Evolutionary conservation across 1,140 invertebrate genomes (phyloP).

Genomic region (Drosophila subpulchrella): DNA sequence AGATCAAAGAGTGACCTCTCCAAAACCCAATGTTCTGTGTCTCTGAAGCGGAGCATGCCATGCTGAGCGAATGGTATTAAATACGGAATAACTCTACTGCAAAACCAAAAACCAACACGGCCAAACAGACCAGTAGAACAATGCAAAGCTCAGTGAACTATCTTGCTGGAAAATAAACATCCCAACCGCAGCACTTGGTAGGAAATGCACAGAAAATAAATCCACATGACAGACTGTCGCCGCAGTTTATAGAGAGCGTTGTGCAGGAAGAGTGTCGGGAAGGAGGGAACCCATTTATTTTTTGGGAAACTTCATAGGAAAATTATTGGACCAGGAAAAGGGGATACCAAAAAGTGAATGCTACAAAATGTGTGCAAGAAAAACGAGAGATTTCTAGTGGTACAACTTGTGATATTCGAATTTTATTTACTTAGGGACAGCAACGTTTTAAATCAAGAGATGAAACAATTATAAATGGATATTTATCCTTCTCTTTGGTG

Average conservation of each 20-base stretch:
- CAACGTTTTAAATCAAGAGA: no score
- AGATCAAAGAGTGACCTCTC: neutral
- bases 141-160: constrained; percentile 17
- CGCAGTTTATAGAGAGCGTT: constrained; percentile 38
- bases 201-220: constrained; percentile 47
- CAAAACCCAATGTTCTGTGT: constrained; percentile 56
- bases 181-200: constrained; percentile 30
- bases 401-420: no score
- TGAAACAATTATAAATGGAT: no score
- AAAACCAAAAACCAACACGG: constrained; percentile 1
- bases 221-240: constrained; percentile 33
- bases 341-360: neutral
- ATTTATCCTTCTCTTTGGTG: no score
- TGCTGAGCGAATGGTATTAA: constrained; percentile 75
- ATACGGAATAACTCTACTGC: constrained; percentile 41
- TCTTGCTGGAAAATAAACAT: constrained; percentile 19
- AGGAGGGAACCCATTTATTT: neutral
- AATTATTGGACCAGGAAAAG: constrained; percentile 10
- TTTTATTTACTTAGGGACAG: no score
- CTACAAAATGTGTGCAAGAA: neutral
- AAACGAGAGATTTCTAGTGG: neutral
- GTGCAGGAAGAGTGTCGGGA: constrained; percentile 17
- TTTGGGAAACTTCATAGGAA: neutral
- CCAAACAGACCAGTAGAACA: constrained; percentile 4
- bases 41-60: constrained; percentile 68